These are phyloP conservation scores for Brachyhypopomus gauderio DNA, from an alignment of 2,113 vertebrate species.

Conservation along the genomic window DNA sequence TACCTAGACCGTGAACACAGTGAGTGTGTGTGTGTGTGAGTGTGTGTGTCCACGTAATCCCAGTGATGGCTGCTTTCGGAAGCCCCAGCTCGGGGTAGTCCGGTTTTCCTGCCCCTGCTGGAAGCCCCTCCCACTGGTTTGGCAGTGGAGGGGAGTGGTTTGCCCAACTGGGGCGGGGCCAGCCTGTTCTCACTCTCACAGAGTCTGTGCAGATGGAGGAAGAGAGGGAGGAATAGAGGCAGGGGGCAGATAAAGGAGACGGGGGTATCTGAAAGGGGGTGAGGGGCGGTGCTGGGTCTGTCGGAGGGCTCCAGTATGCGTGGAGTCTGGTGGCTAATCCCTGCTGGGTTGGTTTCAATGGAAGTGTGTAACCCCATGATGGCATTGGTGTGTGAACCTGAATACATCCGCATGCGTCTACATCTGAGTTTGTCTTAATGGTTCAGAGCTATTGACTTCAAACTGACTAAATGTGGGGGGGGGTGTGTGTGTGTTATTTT, in stretches of 20 bases:
- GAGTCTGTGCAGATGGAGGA: constrained; percentile 55
- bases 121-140: no score
- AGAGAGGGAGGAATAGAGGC: neutral
- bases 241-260: neutral
- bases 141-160: no score
- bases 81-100: no score
- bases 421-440: neutral
- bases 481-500: neutral
- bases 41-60: no score
- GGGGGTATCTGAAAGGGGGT: neutral
- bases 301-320: neutral
- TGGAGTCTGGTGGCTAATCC: neutral
- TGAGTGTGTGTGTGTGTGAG: no score
- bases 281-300: neutral
- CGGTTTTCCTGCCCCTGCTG: no score
- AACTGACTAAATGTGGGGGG: neutral
- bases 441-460: constrained; percentile 8
- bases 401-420: neutral
- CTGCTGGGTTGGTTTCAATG: neutral
- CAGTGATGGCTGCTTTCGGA: no score
- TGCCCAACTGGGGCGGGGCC: no score
- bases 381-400: neutral
- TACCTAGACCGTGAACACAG: no score
- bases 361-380: neutral
- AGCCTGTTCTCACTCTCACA: no score